These are phyloP conservation scores for Chymomyza procnemis DNA, from an alignment of 2,888 invertebrate genomes.

Conservation along the genomic window DNA sequence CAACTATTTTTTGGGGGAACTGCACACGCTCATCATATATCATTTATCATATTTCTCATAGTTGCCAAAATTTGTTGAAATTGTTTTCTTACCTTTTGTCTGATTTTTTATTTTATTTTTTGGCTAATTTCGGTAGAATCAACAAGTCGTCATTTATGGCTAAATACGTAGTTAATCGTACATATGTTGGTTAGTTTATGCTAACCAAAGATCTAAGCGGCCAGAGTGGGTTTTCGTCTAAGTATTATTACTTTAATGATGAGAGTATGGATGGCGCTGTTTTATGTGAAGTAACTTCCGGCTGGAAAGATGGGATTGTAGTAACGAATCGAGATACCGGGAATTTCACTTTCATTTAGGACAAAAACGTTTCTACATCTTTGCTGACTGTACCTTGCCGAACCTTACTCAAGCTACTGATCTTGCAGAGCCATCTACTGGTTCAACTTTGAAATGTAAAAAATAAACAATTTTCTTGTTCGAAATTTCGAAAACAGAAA, in stretches of 20 bases:
- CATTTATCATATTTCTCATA: conserved; percentile 36
- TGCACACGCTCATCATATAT: conserved; percentile 71
- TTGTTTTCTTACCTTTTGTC: background rate
- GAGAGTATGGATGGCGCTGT: background rate
- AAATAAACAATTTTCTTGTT: no score
- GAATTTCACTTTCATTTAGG: no score
- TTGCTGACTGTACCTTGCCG: no score
- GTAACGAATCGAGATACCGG: no score
- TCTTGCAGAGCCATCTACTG: no score
- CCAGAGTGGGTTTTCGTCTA: background rate
- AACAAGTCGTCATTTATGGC: background rate
- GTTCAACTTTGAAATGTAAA: no score
- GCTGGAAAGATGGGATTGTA: no score
- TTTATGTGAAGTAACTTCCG: background rate
- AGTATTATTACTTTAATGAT: background rate
- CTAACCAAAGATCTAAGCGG: background rate
- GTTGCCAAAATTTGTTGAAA: background rate
- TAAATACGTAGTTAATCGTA: background rate
- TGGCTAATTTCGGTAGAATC: background rate
- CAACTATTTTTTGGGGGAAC: conserved; percentile 50
- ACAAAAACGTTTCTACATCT: no score
- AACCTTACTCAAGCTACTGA: no score
- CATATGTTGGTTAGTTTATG: background rate
- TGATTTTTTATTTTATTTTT: background rate
- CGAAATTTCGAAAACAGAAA: no score